Evolutionary conservation across 2,113 vertebrate genomes (phyloP).

Genomic region (Psilopsiagon aymara): DNA sequence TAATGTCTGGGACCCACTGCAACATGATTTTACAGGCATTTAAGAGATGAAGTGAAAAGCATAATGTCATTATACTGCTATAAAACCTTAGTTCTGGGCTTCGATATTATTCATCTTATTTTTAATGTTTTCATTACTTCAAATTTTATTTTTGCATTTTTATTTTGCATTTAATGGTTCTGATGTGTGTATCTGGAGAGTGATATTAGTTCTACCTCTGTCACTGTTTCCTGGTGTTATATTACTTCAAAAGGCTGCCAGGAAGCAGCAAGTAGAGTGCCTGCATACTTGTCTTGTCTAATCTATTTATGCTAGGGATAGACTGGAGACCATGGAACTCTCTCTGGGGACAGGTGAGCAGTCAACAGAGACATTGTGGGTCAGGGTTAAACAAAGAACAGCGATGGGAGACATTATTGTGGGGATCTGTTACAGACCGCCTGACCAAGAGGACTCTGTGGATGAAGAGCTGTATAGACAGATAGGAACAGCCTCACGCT

Average conservation of each 20-base stretch:
- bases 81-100: neutral
- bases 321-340: too few species aligned
- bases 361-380: too few species aligned
- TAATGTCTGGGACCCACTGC: neutral
- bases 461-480: too few species aligned
- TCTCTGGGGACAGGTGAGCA: too few species aligned
- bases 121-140: neutral
- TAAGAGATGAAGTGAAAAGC: neutral
- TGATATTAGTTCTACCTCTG: neutral
- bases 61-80: neutral
- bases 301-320: too few species aligned
- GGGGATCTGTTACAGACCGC: too few species aligned
- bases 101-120: neutral
- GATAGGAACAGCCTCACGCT: too few species aligned
- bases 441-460: too few species aligned
- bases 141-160: neutral
- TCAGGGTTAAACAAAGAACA: too few species aligned
- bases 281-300: neutral
- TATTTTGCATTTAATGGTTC: neutral
- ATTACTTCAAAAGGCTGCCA: neutral
- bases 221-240: accelerated
- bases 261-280: neutral
- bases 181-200: neutral
- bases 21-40: neutral
- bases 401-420: too few species aligned